phyloP scores from a whole-genome alignment of 2,113 vertebrate species.

The Cyprinodon brontotheroides region DNA sequence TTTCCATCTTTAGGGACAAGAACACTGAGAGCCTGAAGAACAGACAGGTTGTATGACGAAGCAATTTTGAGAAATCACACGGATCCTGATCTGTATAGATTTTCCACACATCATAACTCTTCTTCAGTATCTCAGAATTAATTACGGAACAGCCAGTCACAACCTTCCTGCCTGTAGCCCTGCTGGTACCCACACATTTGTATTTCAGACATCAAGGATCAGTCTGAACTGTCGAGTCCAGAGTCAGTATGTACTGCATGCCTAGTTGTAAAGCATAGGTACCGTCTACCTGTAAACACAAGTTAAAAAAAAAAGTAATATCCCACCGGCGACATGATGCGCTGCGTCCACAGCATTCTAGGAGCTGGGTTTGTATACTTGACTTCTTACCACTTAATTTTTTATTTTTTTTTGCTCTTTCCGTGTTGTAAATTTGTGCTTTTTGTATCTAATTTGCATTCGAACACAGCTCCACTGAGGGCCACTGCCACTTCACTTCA shows the following conservation, averaged over 20 bases:
- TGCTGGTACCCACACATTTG: conserved; percentile 25
- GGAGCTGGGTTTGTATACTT: conserved; percentile 42
- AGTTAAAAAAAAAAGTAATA: conserved; percentile 61
- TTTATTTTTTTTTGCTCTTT: conserved; percentile 5
- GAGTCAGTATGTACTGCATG: conserved; percentile 67
- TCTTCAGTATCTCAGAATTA: neutral
- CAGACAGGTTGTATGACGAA: conserved; percentile 37
- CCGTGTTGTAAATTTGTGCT: conserved; percentile 48
- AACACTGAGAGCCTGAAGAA: conserved; percentile 27
- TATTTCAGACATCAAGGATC: conserved; percentile 15
- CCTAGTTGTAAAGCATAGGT: conserved; percentile 67
- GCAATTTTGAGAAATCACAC: conserved; percentile 11
- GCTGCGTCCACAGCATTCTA: conserved; percentile 50
- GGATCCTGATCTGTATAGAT: neutral
- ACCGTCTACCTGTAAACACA: conserved; percentile 66
- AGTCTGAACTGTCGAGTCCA: conserved; percentile 44
- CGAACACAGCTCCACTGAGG: conserved; percentile 50
- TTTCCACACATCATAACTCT: neutral
- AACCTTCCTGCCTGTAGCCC: conserved; percentile 24
- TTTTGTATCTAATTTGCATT: conserved; percentile 57
- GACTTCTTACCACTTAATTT: conserved; percentile 34
- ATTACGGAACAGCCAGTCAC: conserved; percentile 16
- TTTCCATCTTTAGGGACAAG: conserved; percentile 48
- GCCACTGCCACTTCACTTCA: conserved; percentile 40
- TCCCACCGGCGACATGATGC: conserved; percentile 72